Base-by-base conservation (phyloP, 30 jellyfish, hydroid and myxozoan genomes). In the Chironex yamaguchii region DNA sequence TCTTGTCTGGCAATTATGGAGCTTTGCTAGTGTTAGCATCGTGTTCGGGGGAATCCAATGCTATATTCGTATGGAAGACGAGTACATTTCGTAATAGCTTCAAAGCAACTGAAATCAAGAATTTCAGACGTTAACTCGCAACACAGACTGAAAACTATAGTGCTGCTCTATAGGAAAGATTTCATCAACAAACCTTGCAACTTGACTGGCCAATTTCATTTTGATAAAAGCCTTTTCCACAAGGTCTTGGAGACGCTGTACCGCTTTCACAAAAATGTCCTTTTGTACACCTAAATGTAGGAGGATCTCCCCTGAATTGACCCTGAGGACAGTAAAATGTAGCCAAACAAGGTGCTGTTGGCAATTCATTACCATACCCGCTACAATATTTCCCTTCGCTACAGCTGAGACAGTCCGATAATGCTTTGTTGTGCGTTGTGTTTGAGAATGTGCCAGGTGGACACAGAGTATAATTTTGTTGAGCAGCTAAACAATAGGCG, bases 381-480 rank as follows among this genome's bases (percentile, higher is more conserved):
- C 50, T 62, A 88, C 99, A 95, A 51, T 70, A 89, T 34, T 50
- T 48, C 36, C 99, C 99, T 34, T 75, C 93, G 0, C 93, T 66
- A 69, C 99, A 95, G 62, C 89, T 73, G 28, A 85, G 17, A 72
- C 99, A 95, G 67, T 95, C 92, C 9, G 89, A 31, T 27, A 89
- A 22, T 17, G 67, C 66, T 13, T 70, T 71, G 67, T 90, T 95
- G 31, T 81, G 79, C 21, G 99, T 95, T 29, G 72, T 48, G 63
- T 95, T 95, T 35, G 97, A 32, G 87, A 1, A 95, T 24, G 99
- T 95, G 25, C 97, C 97, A 3, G 99, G 99, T 3, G 99, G 99
- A 76, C 99, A 95, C 11, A 95, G 84, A 6, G 97, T 95, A 74
- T 73, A 86, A 34, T 79, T 89, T 12, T 79, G 93, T 49, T 97